phyloP scores from a whole-genome alignment of 2,888 invertebrate genomes.

The Trichacis sp. region DNA sequence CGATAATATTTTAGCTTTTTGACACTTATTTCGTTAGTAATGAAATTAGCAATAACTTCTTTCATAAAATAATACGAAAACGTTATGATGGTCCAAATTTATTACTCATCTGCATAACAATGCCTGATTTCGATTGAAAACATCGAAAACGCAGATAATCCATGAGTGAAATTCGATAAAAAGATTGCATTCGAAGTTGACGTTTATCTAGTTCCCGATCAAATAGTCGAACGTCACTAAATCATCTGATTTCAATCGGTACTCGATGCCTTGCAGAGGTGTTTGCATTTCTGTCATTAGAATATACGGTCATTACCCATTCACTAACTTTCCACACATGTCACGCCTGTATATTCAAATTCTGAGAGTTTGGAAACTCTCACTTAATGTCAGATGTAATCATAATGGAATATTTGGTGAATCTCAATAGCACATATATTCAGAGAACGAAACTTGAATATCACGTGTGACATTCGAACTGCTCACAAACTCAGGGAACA shows the following conservation, averaged over 20 bases:
- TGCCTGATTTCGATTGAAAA: no score
- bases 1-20: no score
- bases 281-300: conserved; percentile 33
- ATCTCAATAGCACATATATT: conserved; percentile 23
- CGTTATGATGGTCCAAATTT: no score
- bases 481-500: not conserved
- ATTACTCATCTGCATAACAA: no score
- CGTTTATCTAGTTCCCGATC: not conserved
- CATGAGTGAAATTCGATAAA: no score
- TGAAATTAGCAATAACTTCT: no score
- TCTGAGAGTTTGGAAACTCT: conserved; percentile 27
- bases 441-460: conserved; percentile 12
- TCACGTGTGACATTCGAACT: not conserved
- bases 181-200: no score
- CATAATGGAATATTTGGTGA: not conserved
- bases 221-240: conserved; percentile 22
- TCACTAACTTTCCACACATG: conserved; percentile 36
- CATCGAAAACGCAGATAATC: no score
- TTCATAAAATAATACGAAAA: no score
- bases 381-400: conserved; percentile 21
- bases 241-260: conserved; percentile 24
- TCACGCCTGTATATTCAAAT: conserved; percentile 36
- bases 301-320: conserved; percentile 35
- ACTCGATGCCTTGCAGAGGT: conserved; percentile 22
- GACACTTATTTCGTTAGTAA: no score